These are phyloP conservation scores for Poecilobothrus nobilitatus DNA, from an alignment of 2,888 invertebrate species.

Conservation along the genomic window DNA sequence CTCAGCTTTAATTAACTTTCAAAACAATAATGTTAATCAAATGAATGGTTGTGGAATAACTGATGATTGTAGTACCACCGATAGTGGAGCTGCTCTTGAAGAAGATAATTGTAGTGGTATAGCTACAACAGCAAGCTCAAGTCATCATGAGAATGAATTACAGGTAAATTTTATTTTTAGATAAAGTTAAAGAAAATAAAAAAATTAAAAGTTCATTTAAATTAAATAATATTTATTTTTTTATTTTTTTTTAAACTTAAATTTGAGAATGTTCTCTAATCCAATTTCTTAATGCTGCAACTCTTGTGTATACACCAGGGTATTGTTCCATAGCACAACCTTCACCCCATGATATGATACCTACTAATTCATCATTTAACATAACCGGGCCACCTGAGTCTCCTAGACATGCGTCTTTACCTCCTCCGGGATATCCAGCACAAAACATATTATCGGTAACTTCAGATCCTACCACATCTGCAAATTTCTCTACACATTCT, in stretches of 20 bases:
- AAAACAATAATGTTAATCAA: conserved; percentile 25
- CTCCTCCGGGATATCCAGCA: conserved; percentile 13
- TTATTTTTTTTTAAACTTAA: background rate
- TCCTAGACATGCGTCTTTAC: conserved; percentile 16
- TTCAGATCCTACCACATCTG: background rate
- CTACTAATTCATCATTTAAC: conserved; percentile 25
- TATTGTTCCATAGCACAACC: conserved; percentile 44
- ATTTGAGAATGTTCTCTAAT: conserved; percentile 21
- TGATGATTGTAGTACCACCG: conserved; percentile 60
- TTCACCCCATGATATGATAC: conserved; percentile 46
- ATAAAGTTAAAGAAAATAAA: background rate
- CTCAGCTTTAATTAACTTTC: conserved; percentile 23
- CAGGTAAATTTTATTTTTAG: conserved; percentile 27
- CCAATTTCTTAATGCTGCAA: conserved; percentile 33
- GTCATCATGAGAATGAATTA: conserved; percentile 40
- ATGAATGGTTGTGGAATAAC: conserved; percentile 31
- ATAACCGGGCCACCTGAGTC: conserved; percentile 18
- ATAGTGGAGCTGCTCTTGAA: conserved; percentile 59
- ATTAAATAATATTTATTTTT: too few relatives aligned
- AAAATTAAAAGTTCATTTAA: background rate
- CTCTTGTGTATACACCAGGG: conserved; percentile 45
- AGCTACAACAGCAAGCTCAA: conserved; percentile 40
- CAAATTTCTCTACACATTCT: background rate
- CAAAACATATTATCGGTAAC: conserved; percentile 16
- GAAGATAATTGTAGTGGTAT: conserved; percentile 50